Evolutionary conservation across 2,113 vertebrate genomes (phyloP), one percentile per base, ranked within the genome.

Genomic region (Syrrhaptes paradoxus): DNA sequence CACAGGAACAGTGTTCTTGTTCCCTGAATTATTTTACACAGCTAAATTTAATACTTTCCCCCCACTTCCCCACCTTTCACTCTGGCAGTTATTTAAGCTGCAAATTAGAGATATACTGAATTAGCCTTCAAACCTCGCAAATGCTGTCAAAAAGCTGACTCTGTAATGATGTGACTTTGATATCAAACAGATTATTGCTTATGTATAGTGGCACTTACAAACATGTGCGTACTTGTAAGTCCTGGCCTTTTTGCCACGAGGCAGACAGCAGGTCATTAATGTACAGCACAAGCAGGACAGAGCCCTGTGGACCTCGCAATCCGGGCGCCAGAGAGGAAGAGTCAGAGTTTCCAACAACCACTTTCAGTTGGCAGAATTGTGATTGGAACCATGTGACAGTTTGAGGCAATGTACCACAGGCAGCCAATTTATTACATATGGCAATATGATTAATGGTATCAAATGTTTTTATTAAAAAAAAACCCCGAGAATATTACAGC

Each of bases 371-470:
- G 98, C 98, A 98, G 95, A 90, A 68, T 67, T 83, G 85, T 97
- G 98, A 97, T 97, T 98, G 94, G 97, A 98, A 97, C 97, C 98
- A 97, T 97, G 98, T 98, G 98, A 98, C 97, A 86, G 92, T 97
- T 98, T 91, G 95, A 98, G 98, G 97, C 96, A 68, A 93, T 49
- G 95, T 96, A 97, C 97, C 96, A 95, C 95, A 95, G 92, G 95
- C 97, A 94, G 98, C 98, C 98, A 98, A 98, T 97, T 97, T 97
- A 94, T 98, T 98, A 97, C 98, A 98, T 97, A 97, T 98, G 98
- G 98, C 98, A 98, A 97, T 96, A 97, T 98, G 98, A 98, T 98
- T 98, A 98, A 98, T 98, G 97, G 96, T 98, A 98, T 98, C 97
- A 97, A 98, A 96, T 98, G 97, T 45, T 94, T 84, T 63, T 51